Percentiles rank a stretch among this genome's conserved stretches.
These are phyloP conservation scores for Streptopelia turtur DNA, from an alignment of 2,797 vertebrate species.

Conservation along the genomic window DNA sequence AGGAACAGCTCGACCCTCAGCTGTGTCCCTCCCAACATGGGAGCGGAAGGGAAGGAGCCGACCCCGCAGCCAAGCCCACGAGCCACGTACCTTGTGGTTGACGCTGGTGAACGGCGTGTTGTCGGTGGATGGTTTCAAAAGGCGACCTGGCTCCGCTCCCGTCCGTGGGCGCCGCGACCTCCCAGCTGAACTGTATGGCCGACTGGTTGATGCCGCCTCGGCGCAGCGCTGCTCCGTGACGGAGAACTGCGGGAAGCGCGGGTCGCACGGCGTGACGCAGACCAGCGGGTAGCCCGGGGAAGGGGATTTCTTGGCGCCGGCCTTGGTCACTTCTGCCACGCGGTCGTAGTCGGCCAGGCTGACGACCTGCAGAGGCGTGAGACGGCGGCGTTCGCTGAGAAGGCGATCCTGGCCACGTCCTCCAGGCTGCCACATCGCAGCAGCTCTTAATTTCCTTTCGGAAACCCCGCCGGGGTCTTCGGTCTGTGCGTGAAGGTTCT, in stretches of 20 bases:
- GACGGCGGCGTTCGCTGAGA: background rate
- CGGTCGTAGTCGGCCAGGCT: slow-evolving; percentile 92
- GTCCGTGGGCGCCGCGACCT: slow-evolving; percentile 93
- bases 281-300: slow-evolving; percentile 94
- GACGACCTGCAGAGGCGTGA: slow-evolving; percentile 81
- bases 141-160: slow-evolving; percentile 90
- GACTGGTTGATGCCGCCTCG: slow-evolving; percentile 96
- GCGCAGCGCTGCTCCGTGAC: slow-evolving; percentile 88
- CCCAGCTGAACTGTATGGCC: slow-evolving; percentile 94
- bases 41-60: background rate
- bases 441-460: background rate
- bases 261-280: slow-evolving; percentile 94
- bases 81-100: slow-evolving; percentile 89
- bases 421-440: background rate
- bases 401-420: background rate
- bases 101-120: slow-evolving; percentile 91
- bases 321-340: slow-evolving; percentile 89
- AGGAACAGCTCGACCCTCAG: background rate
- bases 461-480: background rate
- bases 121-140: slow-evolving; percentile 95
- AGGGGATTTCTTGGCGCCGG: slow-evolving; percentile 89
- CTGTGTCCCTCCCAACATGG: background rate
- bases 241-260: slow-evolving; percentile 87
- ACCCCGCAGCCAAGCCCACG: background rate
- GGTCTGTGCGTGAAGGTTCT: background rate